Percentiles rank a stretch among this genome's conserved stretches.
Conservation (phyloP, 2,888 invertebrate genomes). For the Coenonympha glycerion region DNA sequence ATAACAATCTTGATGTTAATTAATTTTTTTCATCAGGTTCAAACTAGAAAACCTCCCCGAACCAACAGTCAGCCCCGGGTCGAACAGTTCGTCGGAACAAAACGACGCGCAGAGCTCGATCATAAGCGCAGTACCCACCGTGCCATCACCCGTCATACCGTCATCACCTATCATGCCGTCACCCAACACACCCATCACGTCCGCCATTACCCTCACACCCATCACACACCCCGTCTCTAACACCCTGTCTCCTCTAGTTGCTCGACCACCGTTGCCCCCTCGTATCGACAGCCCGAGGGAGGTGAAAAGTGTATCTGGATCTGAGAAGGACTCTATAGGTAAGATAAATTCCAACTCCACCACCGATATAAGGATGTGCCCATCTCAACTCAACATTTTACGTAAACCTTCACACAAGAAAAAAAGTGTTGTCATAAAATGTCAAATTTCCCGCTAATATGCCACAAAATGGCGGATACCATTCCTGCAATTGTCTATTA, state of each 20-base stretch:
- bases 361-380: no score
- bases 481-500: no score
- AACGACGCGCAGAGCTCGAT: slow-evolving; percentile 68
- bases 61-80: slow-evolving; percentile 66
- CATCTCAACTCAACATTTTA: no score
- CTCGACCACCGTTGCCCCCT: slow-evolving; percentile 59
- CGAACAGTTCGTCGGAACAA: slow-evolving; percentile 69
- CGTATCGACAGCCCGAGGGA: slow-evolving; percentile 54
- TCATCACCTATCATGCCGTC: slow-evolving; percentile 35
- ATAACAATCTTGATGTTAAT: no score
- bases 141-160: slow-evolving; percentile 35
- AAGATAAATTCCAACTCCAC: slow-evolving; percentile 33
- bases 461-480: no score
- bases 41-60: slow-evolving; percentile 59
- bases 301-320: slow-evolving; percentile 41
- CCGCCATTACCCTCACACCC: slow-evolving; percentile 29
- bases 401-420: no score
- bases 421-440: no score
- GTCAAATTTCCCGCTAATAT: no score
- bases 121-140: slow-evolving; percentile 46
- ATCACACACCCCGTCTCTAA: slow-evolving; percentile 21
- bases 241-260: slow-evolving; percentile 47
- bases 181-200: slow-evolving; percentile 27
- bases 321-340: slow-evolving; percentile 58
- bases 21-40: slow-evolving; percentile 43